phyloP scores from a whole-genome alignment of 2,797 vertebrate species.

The Lycodopsis pacificus region DNA sequence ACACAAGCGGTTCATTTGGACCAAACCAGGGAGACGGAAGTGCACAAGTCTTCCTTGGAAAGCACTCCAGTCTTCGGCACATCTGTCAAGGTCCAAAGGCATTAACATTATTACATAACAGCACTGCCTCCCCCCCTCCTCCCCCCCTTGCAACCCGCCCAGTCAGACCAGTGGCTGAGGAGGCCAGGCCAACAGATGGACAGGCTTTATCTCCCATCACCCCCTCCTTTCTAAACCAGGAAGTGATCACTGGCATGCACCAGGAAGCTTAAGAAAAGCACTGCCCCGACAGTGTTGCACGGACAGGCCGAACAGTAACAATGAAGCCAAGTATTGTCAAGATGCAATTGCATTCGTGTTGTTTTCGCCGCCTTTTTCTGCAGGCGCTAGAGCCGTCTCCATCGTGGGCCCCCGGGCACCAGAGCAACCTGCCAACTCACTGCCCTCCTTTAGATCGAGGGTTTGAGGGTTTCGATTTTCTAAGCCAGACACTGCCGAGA shows the following conservation, averaged over 20 bases:
- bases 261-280: constrained; percentile 27
- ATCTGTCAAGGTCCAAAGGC: constrained; percentile 64
- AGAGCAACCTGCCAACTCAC: constrained; percentile 73
- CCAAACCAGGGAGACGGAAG: not conserved
- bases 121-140: not conserved
- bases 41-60: constrained; percentile 18
- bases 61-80: constrained; percentile 45
- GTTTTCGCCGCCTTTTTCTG: constrained; percentile 34
- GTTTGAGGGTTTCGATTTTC: constrained; percentile 32
- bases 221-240: constrained; percentile 24
- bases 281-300: constrained; percentile 19
- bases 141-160: constrained; percentile 18
- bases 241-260: constrained; percentile 52
- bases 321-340: constrained; percentile 29
- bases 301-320: constrained; percentile 25
- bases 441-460: constrained; percentile 67
- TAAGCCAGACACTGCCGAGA: constrained; percentile 14
- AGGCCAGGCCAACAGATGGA: constrained; percentile 64
- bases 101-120: constrained; percentile 68
- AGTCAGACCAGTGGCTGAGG: constrained; percentile 61
- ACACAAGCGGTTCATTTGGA: not conserved
- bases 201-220: constrained; percentile 36
- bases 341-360: constrained; percentile 32
- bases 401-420: constrained; percentile 53
- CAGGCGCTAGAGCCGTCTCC: constrained; percentile 34